Evolutionary conservation across 2,113 vertebrate genomes (phyloP).

Genomic region (Chaetorhynchus papuensis): DNA sequence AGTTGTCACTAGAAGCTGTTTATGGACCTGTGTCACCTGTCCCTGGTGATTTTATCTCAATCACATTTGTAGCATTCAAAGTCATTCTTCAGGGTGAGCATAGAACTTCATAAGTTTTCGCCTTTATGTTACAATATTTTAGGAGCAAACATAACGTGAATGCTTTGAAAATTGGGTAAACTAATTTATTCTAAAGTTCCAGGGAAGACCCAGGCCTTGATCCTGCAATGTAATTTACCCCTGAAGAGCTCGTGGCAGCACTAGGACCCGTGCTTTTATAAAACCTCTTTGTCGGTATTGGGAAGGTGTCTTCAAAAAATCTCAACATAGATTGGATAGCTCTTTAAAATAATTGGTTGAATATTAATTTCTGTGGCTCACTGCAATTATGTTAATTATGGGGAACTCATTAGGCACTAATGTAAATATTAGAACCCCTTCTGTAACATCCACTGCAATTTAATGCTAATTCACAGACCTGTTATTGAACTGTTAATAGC

Average conservation of each 20-base stretch:
- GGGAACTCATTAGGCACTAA: neutral
- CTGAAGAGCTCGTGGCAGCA: neutral
- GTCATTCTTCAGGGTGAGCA: neutral
- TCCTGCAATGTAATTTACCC: neutral
- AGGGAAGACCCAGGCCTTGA: neutral
- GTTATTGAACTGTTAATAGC: constrained; percentile 5
- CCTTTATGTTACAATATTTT: neutral
- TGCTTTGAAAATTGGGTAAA: neutral
- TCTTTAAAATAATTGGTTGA: neutral
- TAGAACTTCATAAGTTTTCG: neutral
- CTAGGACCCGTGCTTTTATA: neutral
- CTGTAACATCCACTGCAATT: neutral
- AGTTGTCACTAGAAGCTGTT: neutral
- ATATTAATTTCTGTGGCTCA: neutral
- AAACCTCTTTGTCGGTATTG: neutral
- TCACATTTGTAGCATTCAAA: neutral
- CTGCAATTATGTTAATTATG: neutral
- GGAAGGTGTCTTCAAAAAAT: neutral
- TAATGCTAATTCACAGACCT: constrained; percentile 17
- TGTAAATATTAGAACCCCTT: neutral
- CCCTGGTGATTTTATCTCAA: neutral
- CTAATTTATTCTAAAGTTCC: neutral
- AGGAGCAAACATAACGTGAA: neutral
- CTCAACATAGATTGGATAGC: neutral
- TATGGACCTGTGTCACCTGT: neutral